A percentile compares a stretch with the other conserved stretches of the same genome.
Evolutionary conservation across 2,797 vertebrate genomes (phyloP).

Genomic region (Mus spretus): DNA sequence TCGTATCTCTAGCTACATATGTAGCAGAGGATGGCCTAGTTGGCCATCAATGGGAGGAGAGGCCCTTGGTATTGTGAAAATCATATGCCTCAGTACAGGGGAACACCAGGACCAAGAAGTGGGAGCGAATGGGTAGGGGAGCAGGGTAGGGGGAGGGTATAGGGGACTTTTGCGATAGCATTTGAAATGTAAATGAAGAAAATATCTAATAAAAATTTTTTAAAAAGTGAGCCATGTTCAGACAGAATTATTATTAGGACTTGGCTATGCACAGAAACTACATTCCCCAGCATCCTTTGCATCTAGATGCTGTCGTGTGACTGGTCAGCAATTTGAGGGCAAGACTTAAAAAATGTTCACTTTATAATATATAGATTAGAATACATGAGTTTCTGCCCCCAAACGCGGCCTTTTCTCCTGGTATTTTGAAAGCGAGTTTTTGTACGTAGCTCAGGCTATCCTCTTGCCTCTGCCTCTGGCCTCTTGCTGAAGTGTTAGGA

Average conservation of each 20-base stretch:
- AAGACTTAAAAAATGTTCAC: not conserved
- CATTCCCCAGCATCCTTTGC: slow-evolving; percentile 31
- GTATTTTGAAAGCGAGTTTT: not conserved
- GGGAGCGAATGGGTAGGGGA: too few species aligned
- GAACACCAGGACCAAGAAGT: too few species aligned
- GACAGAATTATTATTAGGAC: not conserved
- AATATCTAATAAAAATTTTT: too few species aligned
- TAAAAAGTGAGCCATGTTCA: not conserved
- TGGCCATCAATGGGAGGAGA: too few species aligned
- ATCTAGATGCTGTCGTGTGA: slow-evolving; percentile 1
- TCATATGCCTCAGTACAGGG: too few species aligned
- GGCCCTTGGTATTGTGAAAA: too few species aligned
- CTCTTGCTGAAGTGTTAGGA: not conserved
- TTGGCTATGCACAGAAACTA: not conserved
- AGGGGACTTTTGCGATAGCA: too few species aligned
- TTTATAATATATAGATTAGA: not conserved
- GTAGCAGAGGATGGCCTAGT: too few species aligned
- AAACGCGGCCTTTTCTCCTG: not conserved
- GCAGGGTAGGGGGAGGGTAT: too few species aligned
- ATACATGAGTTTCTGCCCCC: not conserved
- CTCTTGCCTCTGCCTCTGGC: not conserved
- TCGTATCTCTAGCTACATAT: too few species aligned
- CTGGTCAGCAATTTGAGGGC: not conserved
- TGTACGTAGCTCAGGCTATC: not conserved
- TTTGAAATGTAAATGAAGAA: too few species aligned